Percentiles rank a stretch among this genome's conserved stretches.
These are phyloP conservation scores for Aleiodes sp. DNA, from an alignment of 1,140 invertebrate genomes.

Conservation along the genomic window DNA sequence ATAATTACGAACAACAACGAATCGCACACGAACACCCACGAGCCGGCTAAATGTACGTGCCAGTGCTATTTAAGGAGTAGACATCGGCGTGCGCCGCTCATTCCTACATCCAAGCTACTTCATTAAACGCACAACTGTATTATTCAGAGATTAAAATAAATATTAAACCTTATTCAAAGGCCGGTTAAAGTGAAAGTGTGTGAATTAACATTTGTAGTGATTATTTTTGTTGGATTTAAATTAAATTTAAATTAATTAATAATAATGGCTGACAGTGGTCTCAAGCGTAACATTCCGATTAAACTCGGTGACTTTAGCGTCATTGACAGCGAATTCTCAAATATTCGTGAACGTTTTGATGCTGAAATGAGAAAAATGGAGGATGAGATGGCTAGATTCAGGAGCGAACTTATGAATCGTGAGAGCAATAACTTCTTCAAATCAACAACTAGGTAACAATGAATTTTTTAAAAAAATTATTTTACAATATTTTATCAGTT, in stretches of 20 bases:
- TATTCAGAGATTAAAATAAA: slow-evolving; percentile 20
- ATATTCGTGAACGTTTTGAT: slow-evolving; percentile 94
- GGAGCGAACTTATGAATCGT: slow-evolving; percentile 90
- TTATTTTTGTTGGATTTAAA: neutral
- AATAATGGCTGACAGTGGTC: slow-evolving; percentile 80
- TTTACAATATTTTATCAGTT: too few species aligned
- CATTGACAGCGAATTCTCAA: slow-evolving; percentile 95
- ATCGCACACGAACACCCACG: slow-evolving; percentile 51
- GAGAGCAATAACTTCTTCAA: slow-evolving; percentile 92
- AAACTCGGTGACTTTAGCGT: slow-evolving; percentile 94
- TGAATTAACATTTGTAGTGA: slow-evolving; percentile 10
- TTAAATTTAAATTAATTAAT: neutral
- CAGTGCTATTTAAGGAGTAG: slow-evolving; percentile 60
- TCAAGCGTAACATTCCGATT: slow-evolving; percentile 90
- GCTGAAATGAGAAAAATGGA: slow-evolving; percentile 98
- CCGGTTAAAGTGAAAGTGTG: neutral
- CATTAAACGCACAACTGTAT: slow-evolving; percentile 19
- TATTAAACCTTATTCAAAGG: slow-evolving; percentile 20
- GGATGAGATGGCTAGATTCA: slow-evolving; percentile 96
- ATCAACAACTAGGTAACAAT: slow-evolving; percentile 80
- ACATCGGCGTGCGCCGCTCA: slow-evolving; percentile 53
- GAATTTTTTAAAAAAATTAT: too few species aligned
- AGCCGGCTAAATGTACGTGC: slow-evolving; percentile 33
- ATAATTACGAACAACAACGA: neutral
- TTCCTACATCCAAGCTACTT: slow-evolving; percentile 47